Evolutionary conservation across 2,888 invertebrate species (phyloP), one percentile per base, ranked within the genome.

Genomic region (Molorchus minor): DNA sequence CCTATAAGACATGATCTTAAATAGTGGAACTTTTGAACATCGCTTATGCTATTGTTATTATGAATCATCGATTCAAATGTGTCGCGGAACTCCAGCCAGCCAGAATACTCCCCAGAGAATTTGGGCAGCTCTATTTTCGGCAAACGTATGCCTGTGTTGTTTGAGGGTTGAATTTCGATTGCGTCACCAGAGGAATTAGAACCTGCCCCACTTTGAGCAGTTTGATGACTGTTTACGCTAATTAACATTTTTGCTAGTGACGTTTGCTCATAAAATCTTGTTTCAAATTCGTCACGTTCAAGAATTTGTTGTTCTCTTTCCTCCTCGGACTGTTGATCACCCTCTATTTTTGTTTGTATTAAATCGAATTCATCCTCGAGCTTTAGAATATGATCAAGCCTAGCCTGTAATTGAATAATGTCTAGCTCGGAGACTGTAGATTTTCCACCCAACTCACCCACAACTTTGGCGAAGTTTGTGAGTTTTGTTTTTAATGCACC

Each of bases 11-110:
- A 45, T 7, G 35, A 20, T 8, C 52, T 51, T 21, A 62, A 43
- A 51, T 64, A 56, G 25, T 64, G 59, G 46, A 43, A 64, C 12
- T 56, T 58, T 43, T 59, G 52, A 25, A 64, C 56, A 13, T 36
- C 15, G 41, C n/a, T 46, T 10, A 64, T 21, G 2, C 49, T 33
- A 19, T 41, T 17, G 33, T 61, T 62, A 25, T 33, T 52, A 41
- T 62, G 58, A 25, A 64, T 51, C 52, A 64, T n/a, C n/a, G 55
- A 49, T 33, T 55, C 44, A 61, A 38, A 64, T 2, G 53, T 64
- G 47, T 64, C 61, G 1, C 53, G 21, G 43, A 58, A 61, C 16
- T 59, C 54, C 13, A 59, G 44, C 54, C 59, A 59, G 7, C n/a
- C 20, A 20, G 46, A 25, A 35, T 40, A 53, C 1, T 19, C 19